Evolutionary conservation across 2,113 vertebrate genomes (phyloP).

Genomic region (Gnathonemus echidnorhynchus): DNA sequence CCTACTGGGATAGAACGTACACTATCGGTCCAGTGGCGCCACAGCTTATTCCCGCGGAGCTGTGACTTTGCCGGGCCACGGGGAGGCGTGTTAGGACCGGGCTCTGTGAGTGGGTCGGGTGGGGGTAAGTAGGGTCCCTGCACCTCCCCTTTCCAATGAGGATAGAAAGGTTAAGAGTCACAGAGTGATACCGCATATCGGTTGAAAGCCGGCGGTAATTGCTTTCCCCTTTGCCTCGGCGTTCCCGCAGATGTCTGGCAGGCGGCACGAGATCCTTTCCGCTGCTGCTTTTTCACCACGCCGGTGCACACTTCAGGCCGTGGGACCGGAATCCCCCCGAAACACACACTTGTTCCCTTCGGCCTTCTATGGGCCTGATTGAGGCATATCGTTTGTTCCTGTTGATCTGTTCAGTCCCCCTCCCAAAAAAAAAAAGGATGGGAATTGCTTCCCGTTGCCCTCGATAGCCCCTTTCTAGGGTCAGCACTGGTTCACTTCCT

Average conservation of each 20-base stretch:
- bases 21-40: background rate
- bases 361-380: background rate
- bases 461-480: background rate
- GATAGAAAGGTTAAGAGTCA: constrained; percentile 47
- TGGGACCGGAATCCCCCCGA: constrained; percentile 14
- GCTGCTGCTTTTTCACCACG: constrained; percentile 3
- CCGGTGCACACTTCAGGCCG: constrained; percentile 12
- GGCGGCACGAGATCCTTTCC: constrained; percentile 37
- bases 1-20: background rate
- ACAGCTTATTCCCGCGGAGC: background rate
- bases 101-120: constrained; percentile 39
- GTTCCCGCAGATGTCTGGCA: constrained; percentile 43
- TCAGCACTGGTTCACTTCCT: background rate
- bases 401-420: background rate
- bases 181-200: constrained; percentile 40
- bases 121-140: constrained; percentile 32
- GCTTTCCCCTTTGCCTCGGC: constrained; percentile 42
- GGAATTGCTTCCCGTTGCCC: background rate
- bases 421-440: background rate
- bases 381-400: background rate
- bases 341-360: constrained; percentile 1
- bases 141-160: constrained; percentile 9
- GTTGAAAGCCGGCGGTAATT: constrained; percentile 42
- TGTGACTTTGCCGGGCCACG: background rate
- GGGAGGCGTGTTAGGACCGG: background rate